Evolutionary conservation across 2,113 vertebrate genomes (phyloP), one percentile per base, ranked within the genome.

Genomic region (Rafetus swinhoei): DNA sequence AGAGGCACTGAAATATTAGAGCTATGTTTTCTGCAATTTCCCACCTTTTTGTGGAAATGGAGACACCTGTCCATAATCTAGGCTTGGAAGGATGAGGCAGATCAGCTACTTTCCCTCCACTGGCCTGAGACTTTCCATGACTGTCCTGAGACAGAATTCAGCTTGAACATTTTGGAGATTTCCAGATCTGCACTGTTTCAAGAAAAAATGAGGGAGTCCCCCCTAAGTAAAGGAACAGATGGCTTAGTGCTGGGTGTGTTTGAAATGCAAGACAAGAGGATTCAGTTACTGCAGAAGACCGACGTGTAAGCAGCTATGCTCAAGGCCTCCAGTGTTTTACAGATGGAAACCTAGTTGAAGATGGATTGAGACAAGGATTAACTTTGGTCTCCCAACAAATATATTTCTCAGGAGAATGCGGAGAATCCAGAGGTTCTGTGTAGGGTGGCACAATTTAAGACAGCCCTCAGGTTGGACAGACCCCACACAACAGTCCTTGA

Each of bases 11-110:
- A 82, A 69, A 86, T 88, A 85, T 94, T 80, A 5, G 84, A 94
- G 90, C 82, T 90, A 39, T 50, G 2, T 79, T 85, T 90, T 92
- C 90, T 83, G 5, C 87, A 69, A 93, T 56, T 39, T 87, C 50
- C 25, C 53, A n/a, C 56, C 93, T 62, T 85, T 94, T 84, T 92
- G 83, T 89, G 24, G 76, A 89, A 95, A 57, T 86, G 79, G 85
- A 94, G 90, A 86, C 65, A 90, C 79, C 85, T 54, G 65, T 83
- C 84, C 81, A 5, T 81, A 92, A 89, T 13, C 53, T 32, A 86
- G 65, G 35, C 45, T 82, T 86, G 12, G 69, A 92, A 81, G 79
- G 50, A 79, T 79, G 32, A 84, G n/a, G 13, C 45, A n/a, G 39
- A 16, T 93, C 92, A 86, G 56, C 50, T 85, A 81, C n/a, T 35